Base-by-base conservation (phyloP, 2,797 vertebrate genomes). In the Acanthurus lineatus region DNA sequence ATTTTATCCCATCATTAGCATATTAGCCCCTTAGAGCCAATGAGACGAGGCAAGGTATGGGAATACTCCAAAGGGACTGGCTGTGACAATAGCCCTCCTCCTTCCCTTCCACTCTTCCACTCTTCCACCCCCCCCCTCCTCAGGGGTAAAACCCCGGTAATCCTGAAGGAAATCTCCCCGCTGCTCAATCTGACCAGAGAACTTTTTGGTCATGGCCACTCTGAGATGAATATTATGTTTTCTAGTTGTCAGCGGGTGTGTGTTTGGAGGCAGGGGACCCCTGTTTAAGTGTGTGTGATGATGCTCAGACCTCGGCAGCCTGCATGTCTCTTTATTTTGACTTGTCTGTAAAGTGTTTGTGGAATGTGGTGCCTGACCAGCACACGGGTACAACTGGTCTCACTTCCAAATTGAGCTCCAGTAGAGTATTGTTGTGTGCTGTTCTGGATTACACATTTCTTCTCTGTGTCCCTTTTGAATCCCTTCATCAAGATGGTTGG, bases 1-100 rank as follows among this genome's bases (percentile, higher is more conserved):
- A 87, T 94, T 94, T 90, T 86, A 84, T 84, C 88, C 69, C 79
- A 7, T 83, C 86, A 95, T 96, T 96, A 93, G 93, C 95, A 95
- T 95, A 93, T 86, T 83, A 79, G 89, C 85, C 60, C 75, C 84
- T 65, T 76, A 63, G 86, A 93, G 88, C 96, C 96, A 96, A 96
- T 96, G 86, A 90, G 90, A 89, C 56, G 69, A 73, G 65, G 69
- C 83, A 83, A 87, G 84, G 88, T 89, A 79, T 53, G 69, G 81
- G 86, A 91, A 90, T 89, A 87, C 93, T 94, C 90, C 80, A 84
- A 91, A 87, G 86, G 89, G 92, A 91, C 92, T 94, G 94, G 90
- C 89, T 91, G 87, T 85, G 87, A 93, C 94, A 94, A 93, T 86
- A 85, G 77, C 87, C 92, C 88, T 86, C 94, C 91, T 88, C 89